Evolutionary conservation across 2,888 invertebrate genomes (phyloP).

Genomic region (Nomada fabriciana): DNA sequence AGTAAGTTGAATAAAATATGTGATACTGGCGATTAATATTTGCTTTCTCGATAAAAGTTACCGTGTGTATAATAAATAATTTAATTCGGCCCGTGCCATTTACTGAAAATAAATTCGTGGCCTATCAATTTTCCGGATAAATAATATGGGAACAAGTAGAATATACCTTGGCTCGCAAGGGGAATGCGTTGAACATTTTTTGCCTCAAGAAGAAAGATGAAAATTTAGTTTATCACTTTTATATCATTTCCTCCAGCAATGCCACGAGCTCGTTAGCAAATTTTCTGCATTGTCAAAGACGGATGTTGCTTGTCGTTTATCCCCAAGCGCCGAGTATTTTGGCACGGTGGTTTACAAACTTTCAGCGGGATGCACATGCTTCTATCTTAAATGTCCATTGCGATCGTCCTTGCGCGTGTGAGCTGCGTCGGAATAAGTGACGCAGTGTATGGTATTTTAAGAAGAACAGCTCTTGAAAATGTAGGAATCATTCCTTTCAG

Average conservation of each 20-base stretch:
- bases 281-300: constrained; percentile 46
- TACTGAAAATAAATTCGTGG: no score
- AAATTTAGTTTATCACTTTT: no score
- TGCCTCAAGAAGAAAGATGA: neutral
- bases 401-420: constrained; percentile 29
- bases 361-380: constrained; percentile 39
- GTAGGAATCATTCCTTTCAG: neutral
- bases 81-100: no score
- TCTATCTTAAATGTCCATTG: constrained; percentile 27
- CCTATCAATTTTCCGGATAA: no score
- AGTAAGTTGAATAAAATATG: no score
- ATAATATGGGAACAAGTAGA: no score
- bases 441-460: constrained; percentile 2
- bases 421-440: constrained; percentile 14
- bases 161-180: no score
- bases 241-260: constrained; percentile 4
- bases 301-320: constrained; percentile 29
- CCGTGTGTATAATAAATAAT: no score
- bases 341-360: constrained; percentile 49
- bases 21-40: no score
- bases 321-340: constrained; percentile 42
- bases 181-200: neutral
- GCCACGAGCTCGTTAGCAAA: constrained; percentile 42
- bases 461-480: neutral
- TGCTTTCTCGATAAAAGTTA: no score